Base-by-base conservation (phyloP, 23 tunicate species). In the Botrylloides violaceus region DNA sequence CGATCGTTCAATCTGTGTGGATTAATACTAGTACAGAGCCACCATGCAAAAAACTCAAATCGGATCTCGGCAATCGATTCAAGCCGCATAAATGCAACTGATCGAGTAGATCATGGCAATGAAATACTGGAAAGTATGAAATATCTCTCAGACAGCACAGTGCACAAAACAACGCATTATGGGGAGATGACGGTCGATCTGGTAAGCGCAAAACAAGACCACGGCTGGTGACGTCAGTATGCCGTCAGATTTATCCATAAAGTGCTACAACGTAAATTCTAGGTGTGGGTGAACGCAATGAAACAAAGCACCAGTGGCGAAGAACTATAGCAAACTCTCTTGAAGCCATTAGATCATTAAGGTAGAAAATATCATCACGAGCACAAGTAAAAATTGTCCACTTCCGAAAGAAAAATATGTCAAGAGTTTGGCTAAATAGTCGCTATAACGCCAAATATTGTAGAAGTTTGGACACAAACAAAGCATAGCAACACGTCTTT, bases 301-400 rank as follows among this genome's bases (percentile, higher is more conserved):
- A 43, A 43, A 43, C 53, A 43, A 43, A 43, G 53, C 53, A 43
- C 53, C 53, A 43, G 53, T 43, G 53, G 53, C 53, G 53, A 43
- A 43, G 9, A 43, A 43, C 53, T 7, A 43, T 7, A 43, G 12
- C 9, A 43, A 43, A 43, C 53, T 15, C n/a, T n/a, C 12, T 43
- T 43, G 53, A 43, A 43, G 53, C 53, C 53, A 43, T 43, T 43
- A 43, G 9, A 43, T 43, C 53, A n/a, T n/a, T n/a, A n/a, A n/a
- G n/a, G 53, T 43, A 43, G 15, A 43, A 43, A 15, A 15, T 43
- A 43, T 43, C 9, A 43, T 7, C 9, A 43, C 53, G 53, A 15
- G 15, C 53, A 43, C 9, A 15, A 15, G 53, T 7, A 43, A 43
- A 43, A 43, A 43, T 7, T 43, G 15, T n/a, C 53, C 53, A 43